Conservation (phyloP, 92 coral and sea anemone genomes). For the Palythoa caribaeorum region DNA sequence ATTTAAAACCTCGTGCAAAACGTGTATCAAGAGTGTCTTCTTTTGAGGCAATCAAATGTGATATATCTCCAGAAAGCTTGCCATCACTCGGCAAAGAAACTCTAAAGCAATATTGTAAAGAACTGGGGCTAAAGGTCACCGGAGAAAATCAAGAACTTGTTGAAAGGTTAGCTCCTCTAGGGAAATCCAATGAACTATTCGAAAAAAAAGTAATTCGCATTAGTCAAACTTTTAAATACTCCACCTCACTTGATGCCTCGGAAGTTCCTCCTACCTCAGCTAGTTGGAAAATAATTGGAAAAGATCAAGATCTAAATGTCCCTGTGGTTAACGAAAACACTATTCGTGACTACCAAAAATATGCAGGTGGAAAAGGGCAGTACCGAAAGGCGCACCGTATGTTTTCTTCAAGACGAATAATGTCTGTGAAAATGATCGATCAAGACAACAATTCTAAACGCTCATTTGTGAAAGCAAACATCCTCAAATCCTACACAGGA, state of each 20-base stretch:
- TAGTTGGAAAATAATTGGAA: background rate
- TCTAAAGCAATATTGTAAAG: slow-evolving; percentile 39
- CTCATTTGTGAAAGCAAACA: slow-evolving; percentile 3
- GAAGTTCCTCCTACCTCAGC: slow-evolving; percentile 17
- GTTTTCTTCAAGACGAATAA: slow-evolving; percentile 22
- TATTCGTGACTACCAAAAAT: slow-evolving; percentile 3
- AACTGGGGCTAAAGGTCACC: slow-evolving; percentile 39
- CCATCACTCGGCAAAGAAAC: slow-evolving; percentile 35
- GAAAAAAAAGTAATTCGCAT: background rate
- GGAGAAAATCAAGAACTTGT: slow-evolving; percentile 42
- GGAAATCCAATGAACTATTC: slow-evolving; percentile 24
- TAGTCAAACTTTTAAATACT: background rate
- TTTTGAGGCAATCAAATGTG: slow-evolving; percentile 32
- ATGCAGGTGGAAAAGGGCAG: background rate
- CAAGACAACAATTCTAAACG: background rate
- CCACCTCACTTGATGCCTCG: slow-evolving; percentile 1
- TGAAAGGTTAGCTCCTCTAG: slow-evolving; percentile 39
- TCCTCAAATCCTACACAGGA: slow-evolving; percentile 35
- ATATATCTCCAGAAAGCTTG: slow-evolving; percentile 35
- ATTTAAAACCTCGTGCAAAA: slow-evolving; percentile 21
- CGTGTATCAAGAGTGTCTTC: slow-evolving; percentile 16
- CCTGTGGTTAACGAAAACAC: slow-evolving; percentile 17
- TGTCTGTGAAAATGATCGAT: slow-evolving; percentile 16
- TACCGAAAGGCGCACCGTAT: background rate
- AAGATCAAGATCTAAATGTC: slow-evolving; percentile 1